phyloP scores from a whole-genome alignment of 2,113 vertebrate genomes.

The Stigmatopora argus region DNA sequence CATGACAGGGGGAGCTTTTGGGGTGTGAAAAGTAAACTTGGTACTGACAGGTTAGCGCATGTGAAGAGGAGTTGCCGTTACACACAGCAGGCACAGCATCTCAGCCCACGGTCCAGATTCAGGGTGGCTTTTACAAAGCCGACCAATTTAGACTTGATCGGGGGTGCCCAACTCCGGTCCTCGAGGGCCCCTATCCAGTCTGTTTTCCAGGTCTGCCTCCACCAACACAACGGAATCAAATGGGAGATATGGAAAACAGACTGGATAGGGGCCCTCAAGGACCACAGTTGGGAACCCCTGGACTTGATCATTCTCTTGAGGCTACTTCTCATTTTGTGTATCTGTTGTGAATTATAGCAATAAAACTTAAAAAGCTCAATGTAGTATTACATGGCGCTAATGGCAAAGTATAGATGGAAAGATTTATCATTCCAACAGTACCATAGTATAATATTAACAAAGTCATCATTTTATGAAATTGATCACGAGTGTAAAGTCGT shows the following conservation, averaged over 20 bases:
- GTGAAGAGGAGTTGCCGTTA: constrained; percentile 67
- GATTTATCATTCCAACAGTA: constrained; percentile 3
- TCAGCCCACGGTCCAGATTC: constrained; percentile 57
- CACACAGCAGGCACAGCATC: constrained; percentile 82
- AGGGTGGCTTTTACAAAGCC: constrained; percentile 2
- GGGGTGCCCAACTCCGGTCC: too few species aligned
- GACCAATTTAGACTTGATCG: not conserved
- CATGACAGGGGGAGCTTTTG: constrained; percentile 72
- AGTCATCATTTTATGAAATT: too few species aligned
- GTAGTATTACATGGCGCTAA: not conserved
- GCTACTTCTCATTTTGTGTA: constrained; percentile 33
- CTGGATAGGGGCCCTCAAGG: too few species aligned
- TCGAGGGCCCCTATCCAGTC: too few species aligned
- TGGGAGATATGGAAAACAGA: too few species aligned
- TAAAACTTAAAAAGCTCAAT: too few species aligned
- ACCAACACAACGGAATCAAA: too few species aligned
- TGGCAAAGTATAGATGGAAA: not conserved
- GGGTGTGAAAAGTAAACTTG: constrained; percentile 48
- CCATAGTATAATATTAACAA: not conserved
- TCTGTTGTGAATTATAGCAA: too few species aligned
- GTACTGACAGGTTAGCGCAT: constrained; percentile 89
- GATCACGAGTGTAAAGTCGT: too few species aligned
- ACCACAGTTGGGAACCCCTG: too few species aligned
- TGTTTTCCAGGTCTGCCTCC: too few species aligned
- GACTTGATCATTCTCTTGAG: not conserved